Conservation (phyloP, 2,888 invertebrate species). For the Clitarchus hookeri region DNA sequence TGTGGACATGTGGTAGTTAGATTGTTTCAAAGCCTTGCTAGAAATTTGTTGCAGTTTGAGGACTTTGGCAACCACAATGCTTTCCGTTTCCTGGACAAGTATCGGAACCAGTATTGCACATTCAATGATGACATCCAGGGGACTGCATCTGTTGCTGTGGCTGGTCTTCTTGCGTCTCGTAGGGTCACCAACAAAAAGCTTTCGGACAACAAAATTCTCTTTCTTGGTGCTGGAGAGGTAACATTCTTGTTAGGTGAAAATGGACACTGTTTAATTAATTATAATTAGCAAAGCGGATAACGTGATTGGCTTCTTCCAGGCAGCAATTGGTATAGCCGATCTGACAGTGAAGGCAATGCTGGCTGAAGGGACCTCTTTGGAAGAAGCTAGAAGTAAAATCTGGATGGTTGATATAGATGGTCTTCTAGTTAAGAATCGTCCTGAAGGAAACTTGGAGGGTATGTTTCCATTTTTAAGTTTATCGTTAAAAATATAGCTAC, state of each 20-base stretch:
- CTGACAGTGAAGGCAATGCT: conserved; percentile 89
- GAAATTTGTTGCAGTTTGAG: conserved; percentile 78
- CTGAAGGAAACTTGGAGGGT: conserved; percentile 57
- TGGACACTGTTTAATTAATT: neutral
- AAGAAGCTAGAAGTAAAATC: conserved; percentile 84
- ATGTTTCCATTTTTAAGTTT: neutral
- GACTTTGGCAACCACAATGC: conserved; percentile 98
- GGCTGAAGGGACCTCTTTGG: conserved; percentile 62
- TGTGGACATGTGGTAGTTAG: neutral
- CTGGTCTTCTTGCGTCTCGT: conserved; percentile 83
- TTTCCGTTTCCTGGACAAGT: conserved; percentile 90
- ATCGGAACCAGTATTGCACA: conserved; percentile 89
- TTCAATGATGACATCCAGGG: conserved; percentile 99
- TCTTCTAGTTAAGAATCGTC: conserved; percentile 72
- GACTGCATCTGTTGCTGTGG: conserved; percentile 94
- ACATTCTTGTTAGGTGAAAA: conserved; percentile 32
- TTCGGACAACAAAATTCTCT: conserved; percentile 85
- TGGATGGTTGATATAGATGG: conserved; percentile 97
- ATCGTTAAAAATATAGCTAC: too few relatives aligned
- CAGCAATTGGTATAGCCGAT: conserved; percentile 91
- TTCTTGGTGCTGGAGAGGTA: conserved; percentile 85
- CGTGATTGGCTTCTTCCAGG: conserved; percentile 58
- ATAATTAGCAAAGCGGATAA: neutral
- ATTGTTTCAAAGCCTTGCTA: conserved; percentile 11
- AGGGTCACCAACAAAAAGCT: conserved; percentile 80